These are phyloP conservation scores for Drosophila lini DNA, from an alignment of 1,140 invertebrate species.

Conservation along the genomic window DNA sequence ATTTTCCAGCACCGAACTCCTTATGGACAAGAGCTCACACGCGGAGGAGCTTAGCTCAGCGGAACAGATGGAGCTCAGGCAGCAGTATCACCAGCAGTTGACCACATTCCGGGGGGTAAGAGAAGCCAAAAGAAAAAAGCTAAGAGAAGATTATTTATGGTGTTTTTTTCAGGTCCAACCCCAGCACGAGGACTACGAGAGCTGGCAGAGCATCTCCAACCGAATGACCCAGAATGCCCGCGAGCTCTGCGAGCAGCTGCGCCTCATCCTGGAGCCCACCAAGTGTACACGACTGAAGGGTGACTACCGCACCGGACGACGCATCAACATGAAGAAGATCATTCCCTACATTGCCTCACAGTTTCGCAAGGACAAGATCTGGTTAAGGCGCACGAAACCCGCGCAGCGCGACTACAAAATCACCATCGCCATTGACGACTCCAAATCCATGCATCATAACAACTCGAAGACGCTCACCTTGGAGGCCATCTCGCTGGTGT, in stretches of 20 bases:
- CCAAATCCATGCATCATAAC: slow-evolving; percentile 96
- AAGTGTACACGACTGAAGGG: slow-evolving; percentile 94
- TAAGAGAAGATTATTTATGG: neutral
- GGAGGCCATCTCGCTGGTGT: slow-evolving; percentile 96
- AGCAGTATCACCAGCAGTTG: slow-evolving; percentile 76
- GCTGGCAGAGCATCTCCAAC: slow-evolving; percentile 78
- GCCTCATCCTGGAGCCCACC: slow-evolving; percentile 97
- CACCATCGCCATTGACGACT: slow-evolving; percentile 98
- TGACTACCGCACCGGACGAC: slow-evolving; percentile 97
- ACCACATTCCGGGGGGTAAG: slow-evolving; percentile 60
- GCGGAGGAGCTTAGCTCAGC: slow-evolving; percentile 62
- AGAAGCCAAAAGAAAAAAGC: neutral
- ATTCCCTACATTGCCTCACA: slow-evolving; percentile 99
- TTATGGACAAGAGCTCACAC: slow-evolving; percentile 64
- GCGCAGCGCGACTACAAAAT: slow-evolving; percentile 99
- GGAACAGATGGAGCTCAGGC: slow-evolving; percentile 71
- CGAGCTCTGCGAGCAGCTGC: slow-evolving; percentile 96
- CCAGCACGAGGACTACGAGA: slow-evolving; percentile 77
- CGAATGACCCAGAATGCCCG: slow-evolving; percentile 87
- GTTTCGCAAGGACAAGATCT: slow-evolving; percentile 99
- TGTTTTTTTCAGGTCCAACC: slow-evolving; percentile 46
- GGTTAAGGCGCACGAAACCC: slow-evolving; percentile 97
- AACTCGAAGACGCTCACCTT: slow-evolving; percentile 96
- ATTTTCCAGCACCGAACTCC: slow-evolving; percentile 61
- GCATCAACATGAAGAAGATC: slow-evolving; percentile 99